A percentile compares a stretch with the other conserved stretches of the same genome.
Conservation (phyloP, 2,888 invertebrate genomes). For the Temnothorax ravouxi region DNA sequence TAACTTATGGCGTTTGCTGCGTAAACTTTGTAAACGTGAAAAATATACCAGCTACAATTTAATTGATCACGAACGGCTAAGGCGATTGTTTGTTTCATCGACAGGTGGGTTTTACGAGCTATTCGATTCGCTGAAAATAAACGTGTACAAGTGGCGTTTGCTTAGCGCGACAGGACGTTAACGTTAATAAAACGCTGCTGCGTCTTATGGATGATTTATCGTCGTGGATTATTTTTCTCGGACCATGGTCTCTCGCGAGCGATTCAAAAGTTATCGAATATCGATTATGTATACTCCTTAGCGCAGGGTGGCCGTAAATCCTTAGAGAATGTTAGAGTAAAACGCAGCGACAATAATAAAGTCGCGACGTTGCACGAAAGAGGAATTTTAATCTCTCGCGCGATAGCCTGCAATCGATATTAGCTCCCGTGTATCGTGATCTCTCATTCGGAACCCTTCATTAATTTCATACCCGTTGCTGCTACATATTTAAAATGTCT, state of each 20-base stretch:
- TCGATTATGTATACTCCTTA: slow-evolving; percentile 1
- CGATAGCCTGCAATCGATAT: slow-evolving; percentile 10
- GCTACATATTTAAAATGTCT: slow-evolving; percentile 22
- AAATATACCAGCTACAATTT: neutral
- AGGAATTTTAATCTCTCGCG: slow-evolving; percentile 21
- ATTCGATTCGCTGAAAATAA: slow-evolving; percentile 10
- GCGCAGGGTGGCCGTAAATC: slow-evolving; percentile 1
- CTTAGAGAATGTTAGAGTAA: neutral
- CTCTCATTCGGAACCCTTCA: slow-evolving; percentile 26
- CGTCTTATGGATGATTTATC: slow-evolving; percentile 34
- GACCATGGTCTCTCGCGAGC: neutral
- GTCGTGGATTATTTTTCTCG: neutral
- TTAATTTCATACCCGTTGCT: neutral
- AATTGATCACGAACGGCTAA: slow-evolving; percentile 12
- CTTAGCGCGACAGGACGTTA: slow-evolving; percentile 22
- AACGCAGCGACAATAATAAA: slow-evolving; percentile 17
- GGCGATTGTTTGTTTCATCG: neutral
- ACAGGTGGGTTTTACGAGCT: slow-evolving; percentile 25
- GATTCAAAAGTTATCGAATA: slow-evolving; percentile 12
- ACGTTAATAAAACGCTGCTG: slow-evolving; percentile 19
- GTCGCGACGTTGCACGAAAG: slow-evolving; percentile 10
- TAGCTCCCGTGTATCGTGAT: slow-evolving; percentile 2
- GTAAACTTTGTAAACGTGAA: neutral
- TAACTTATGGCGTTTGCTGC: neutral
- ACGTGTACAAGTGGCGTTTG: neutral